A percentile compares a stretch with the other conserved stretches of the same genome.
Conservation (phyloP, 1,140 invertebrate species). For the Cyrtorhinus lividipennis region DNA sequence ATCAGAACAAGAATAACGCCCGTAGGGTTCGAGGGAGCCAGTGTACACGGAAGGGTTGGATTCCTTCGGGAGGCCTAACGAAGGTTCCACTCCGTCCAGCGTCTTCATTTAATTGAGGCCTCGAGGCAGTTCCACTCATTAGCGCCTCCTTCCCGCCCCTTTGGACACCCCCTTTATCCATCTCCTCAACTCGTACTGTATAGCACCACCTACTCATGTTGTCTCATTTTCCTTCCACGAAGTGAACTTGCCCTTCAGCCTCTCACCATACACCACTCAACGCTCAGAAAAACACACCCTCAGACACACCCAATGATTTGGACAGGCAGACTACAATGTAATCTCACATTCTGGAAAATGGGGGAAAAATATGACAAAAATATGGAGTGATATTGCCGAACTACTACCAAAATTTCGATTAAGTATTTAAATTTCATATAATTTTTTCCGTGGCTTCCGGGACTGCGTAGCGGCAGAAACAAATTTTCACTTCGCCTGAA, state of each 20-base stretch:
- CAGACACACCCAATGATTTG: background rate
- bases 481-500: too few relatives aligned
- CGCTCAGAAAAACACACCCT: background rate
- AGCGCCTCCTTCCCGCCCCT: background rate
- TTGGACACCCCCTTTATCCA: background rate
- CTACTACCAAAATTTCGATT: background rate
- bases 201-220: background rate
- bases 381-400: background rate
- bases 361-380: background rate
- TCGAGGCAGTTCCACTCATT: constrained; percentile 5
- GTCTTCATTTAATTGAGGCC: constrained; percentile 9
- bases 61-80: background rate
- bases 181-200: background rate
- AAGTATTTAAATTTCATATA: too few relatives aligned
- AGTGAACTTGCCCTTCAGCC: background rate
- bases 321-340: background rate
- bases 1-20: constrained; percentile 2
- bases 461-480: too few relatives aligned
- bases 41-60: background rate
- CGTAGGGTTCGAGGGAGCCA: background rate
- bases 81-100: background rate
- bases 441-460: too few relatives aligned
- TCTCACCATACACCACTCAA: background rate
- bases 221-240: background rate
- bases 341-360: background rate